Conservation (phyloP, 1,140 invertebrate genomes). For the Diorhabda elongata region DNA sequence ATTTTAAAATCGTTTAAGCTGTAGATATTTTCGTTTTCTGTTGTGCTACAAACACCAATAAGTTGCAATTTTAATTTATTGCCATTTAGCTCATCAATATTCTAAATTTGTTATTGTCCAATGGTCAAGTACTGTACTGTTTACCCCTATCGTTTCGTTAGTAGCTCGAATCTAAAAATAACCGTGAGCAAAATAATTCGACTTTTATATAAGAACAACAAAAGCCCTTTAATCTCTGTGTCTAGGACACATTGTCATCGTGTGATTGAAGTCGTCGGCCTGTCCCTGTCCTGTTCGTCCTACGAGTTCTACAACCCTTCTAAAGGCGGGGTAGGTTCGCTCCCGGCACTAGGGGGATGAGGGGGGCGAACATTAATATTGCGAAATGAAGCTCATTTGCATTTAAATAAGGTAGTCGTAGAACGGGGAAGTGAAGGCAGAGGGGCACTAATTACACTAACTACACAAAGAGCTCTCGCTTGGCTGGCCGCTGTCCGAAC, state of each 20-base stretch:
- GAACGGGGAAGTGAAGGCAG: constrained; percentile 46
- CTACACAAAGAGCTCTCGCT: constrained; percentile 49
- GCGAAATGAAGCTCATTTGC: constrained; percentile 83
- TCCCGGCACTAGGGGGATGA: constrained; percentile 39
- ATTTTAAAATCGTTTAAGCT: too few relatives aligned
- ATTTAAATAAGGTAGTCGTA: constrained; percentile 74
- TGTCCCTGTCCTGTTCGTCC: constrained; percentile 2
- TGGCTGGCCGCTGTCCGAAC: constrained; percentile 44
- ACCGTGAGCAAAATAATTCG: not conserved
- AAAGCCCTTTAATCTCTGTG: not conserved
- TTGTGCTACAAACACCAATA: too few relatives aligned
- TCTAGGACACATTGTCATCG: constrained; percentile 16
- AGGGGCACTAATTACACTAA: constrained; percentile 48
- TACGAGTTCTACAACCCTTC: constrained; percentile 13
- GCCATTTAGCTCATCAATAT: too few relatives aligned
- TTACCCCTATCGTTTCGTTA: not conserved
- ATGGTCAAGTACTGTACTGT: too few relatives aligned
- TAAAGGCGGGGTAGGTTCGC: constrained; percentile 29
- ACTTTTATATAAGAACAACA: constrained; percentile 1
- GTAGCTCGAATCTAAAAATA: not conserved
- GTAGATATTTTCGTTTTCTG: too few relatives aligned
- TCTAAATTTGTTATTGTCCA: too few relatives aligned
- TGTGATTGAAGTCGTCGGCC: constrained; percentile 14
- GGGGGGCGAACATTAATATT: constrained; percentile 75
- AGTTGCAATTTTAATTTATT: too few relatives aligned